Conservation (phyloP, 37 sponge, comb jelly and placozoan genomes). For the Aplysina aerophoba region DNA sequence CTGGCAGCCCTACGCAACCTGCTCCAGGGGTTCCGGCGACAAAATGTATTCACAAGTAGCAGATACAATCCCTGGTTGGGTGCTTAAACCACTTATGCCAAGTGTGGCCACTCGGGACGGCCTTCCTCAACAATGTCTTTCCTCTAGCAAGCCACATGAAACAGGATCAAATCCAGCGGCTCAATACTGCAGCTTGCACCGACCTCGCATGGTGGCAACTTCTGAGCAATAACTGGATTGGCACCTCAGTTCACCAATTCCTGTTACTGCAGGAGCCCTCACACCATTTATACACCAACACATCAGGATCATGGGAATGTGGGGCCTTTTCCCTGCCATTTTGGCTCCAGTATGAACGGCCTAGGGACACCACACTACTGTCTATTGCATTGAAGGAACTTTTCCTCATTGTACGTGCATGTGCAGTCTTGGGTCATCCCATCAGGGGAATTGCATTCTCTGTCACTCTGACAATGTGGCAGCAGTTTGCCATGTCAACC, state of each 20-base stretch:
- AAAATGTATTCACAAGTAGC: too few relatives aligned
- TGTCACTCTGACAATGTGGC: slow-evolving; percentile 42
- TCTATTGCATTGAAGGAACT: slow-evolving; percentile 39
- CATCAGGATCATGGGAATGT: slow-evolving; percentile 36
- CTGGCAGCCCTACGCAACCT: too few relatives aligned
- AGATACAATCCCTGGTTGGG: too few relatives aligned
- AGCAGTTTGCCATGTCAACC: slow-evolving; percentile 7
- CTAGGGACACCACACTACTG: too few relatives aligned
- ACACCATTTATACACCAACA: slow-evolving; percentile 30
- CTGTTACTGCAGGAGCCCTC: slow-evolving; percentile 2
- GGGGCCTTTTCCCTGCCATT: slow-evolving; percentile 19
- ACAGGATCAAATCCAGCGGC: not conserved
- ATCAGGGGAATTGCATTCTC: not conserved
- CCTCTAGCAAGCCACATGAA: not conserved
- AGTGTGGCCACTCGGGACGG: too few relatives aligned
- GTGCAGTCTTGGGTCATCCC: slow-evolving; percentile 23
- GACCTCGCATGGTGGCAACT: slow-evolving; percentile 21
- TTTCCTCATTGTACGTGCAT: slow-evolving; percentile 2
- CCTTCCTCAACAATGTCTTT: slow-evolving; percentile 32
- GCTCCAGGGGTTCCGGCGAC: too few relatives aligned
- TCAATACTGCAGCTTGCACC: not conserved
- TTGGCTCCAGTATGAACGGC: slow-evolving; percentile 45
- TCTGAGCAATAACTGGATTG: not conserved
- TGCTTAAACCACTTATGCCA: too few relatives aligned
- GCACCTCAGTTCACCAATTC: not conserved